Evolutionary conservation across 2,113 vertebrate genomes (phyloP), one percentile per base, ranked within the genome.

Genomic region (Clinocottus analis): DNA sequence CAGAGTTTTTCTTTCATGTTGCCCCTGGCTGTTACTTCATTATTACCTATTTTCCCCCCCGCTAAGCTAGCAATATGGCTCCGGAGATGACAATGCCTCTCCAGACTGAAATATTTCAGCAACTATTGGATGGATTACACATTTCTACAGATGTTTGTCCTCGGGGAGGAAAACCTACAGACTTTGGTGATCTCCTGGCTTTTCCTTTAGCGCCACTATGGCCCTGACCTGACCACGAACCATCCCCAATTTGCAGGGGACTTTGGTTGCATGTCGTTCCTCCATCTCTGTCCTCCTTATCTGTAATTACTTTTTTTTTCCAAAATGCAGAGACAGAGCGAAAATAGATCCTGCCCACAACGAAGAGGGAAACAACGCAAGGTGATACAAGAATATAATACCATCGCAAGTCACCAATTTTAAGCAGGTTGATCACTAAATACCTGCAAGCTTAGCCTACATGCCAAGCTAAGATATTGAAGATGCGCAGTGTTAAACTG

Each of bases 1-100:
- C 33, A 33, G 13, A 16, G 19, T 7, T 43, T 68, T 35, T 62
- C 58, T 64, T 55, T 73, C 49, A 73, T 65, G 64, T 66, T 74
- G 66, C 67, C 72, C 59, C 69, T 65, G 60, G 53, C 59, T 66
- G 64, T 56, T 70, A 43, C 37, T 64, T 77, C 21, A 51, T 53
- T 66, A 23, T 62, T 45, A 47, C 39, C 12, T 33, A 31, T 25
- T 23, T 2, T 6, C 4, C 8, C 47, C 51, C 53, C 53, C 5
- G 17, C 62, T 39, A 66, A 33, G 62, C 49, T 66, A 23, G 25
- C 17, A 0, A 14, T 33, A 51, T 13, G 33, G 47, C 35, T 55
- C 19, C 23, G 23, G 23, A 16, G n/a, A 37, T 49, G 41, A 8
- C 13, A 63, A n/a, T 13, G n/a, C 31, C 27, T 12, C 13, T 45